Conservation (phyloP, 2,797 vertebrate genomes). For the Anisognathus igniventris region DNA sequence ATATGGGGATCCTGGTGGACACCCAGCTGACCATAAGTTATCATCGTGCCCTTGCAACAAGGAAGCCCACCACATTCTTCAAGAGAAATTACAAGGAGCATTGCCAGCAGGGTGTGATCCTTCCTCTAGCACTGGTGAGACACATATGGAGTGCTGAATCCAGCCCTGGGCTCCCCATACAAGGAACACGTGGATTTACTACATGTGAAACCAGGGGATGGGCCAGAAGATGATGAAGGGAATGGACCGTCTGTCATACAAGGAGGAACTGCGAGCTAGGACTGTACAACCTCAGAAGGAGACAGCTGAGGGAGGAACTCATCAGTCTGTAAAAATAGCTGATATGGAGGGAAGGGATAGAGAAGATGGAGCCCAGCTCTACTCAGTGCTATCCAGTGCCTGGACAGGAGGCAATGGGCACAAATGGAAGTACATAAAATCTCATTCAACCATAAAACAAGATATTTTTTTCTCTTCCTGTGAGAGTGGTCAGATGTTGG, state of each 20-base stretch:
- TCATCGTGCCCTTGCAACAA: rapidly evolving
- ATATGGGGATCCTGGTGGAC: rapidly evolving
- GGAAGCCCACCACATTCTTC: not conserved
- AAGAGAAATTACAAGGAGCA: not conserved
- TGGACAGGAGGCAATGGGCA: not conserved
- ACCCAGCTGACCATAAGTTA: not conserved
- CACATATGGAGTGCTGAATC: not conserved
- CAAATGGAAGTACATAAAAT: not conserved
- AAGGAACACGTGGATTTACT: not conserved
- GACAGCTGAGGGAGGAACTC: not conserved
- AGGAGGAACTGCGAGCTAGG: not conserved
- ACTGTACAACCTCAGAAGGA: not conserved
- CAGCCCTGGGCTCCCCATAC: not conserved
- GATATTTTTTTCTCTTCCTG: not conserved
- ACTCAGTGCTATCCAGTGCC: not conserved
- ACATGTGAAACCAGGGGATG: not conserved
- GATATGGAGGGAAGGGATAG: not conserved
- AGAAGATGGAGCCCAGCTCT: not conserved
- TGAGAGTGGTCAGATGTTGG: not conserved
- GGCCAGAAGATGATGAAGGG: not conserved
- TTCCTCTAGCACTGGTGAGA: not conserved
- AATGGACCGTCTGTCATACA: not conserved
- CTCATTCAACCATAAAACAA: not conserved
- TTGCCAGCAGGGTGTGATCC: not conserved
- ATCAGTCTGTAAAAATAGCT: not conserved